Evolutionary conservation across 2,888 invertebrate genomes (phyloP), one percentile per base, ranked within the genome.

Genomic region (Ypsolopha scabrella): DNA sequence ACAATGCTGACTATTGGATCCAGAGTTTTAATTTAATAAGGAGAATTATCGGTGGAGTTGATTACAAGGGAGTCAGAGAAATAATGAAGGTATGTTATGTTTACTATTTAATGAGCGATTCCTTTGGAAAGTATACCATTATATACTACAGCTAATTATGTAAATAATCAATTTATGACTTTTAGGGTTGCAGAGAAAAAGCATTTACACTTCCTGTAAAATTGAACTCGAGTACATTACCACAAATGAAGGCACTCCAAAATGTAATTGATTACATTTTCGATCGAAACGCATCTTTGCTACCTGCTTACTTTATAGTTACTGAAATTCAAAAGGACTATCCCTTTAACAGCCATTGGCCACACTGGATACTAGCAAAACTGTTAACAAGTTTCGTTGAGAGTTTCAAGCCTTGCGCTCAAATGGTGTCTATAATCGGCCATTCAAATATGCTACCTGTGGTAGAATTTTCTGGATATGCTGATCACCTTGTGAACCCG

Each of bases 271-370:
- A 93, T 58, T 93, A 94, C 64, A 96, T 98, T 65, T 95, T 98
- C 83, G 95, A 98, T 73, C 88, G 98, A 39, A 94, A 96, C 75
- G 93, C 95, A 24, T 97, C 97, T 65, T 86, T 98, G 39, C 80
- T 98, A 53, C 98, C 98, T 0, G 96, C 96, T 6, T 98, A 98
- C 77, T 94, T 99, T 63, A 93, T 98, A 57, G 95, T 97, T 0
- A 97, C 97, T 70, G 98, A 98, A 87, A 93, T 98, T 59, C 94
- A 95, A 65, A 98, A 98, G 71, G 92, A 92, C 46, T 93, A 93
- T 74, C 92, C 93, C 1, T 93, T 94, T 59, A 92, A 91, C 60
- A 90, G 90, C 65, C 90, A 90, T 56, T 94, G 93, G 91, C 95
- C 97, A 47, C 97, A 98, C 75, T 98, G 98, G 97, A 94, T 94